Evolutionary conservation across 1,140 invertebrate genomes (phyloP), one percentile per base, ranked within the genome.

Genomic region (Eueides isabella): DNA sequence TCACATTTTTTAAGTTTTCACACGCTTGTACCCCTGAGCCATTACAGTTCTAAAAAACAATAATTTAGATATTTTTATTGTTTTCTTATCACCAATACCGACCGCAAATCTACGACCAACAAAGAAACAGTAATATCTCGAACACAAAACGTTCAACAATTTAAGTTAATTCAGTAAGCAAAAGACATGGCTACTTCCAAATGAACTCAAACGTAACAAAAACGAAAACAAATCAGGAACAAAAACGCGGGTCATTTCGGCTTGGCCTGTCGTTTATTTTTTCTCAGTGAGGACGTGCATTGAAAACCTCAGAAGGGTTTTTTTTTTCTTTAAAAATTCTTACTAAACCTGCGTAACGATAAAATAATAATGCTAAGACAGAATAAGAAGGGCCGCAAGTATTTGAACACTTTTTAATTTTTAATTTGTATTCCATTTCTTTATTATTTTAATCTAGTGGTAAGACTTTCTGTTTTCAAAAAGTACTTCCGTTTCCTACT

Each of bases 141-240:
- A 82, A 84, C 71, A 86, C 82, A 92, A 92, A 89, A 79, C 77
- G 82, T 85, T n/a, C n/a, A n/a, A n/a, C 85, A 91, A 91, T 92
- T 90, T 90, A 89, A 92, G 87, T 90, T 90, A 92, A 93, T 92
- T 91, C 90, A 90, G 90, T 93, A 87, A 92, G 87, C 88, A 91
- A 85, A 85, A 85, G 86, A 89, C 88, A 89, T 89, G 85, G 91
- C 90, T 93, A 91, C 90, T 92, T 91, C 88, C 85, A 93, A 93
- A 92, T 93, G 90, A 92, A 91, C 88, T 90, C 88, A 87, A 92
- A 90, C 86, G 87, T 87, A 89, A 92, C 90, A 92, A 93, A 93
- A 93, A 92, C 85, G 86, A 92, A 89, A 91, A 92, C 89, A 93
- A 93, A 91, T 87, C 87, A 80, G 88, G 87, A 82, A 93, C 87